Evolutionary conservation across 2,797 vertebrate genomes (phyloP), one percentile per base, ranked within the genome.

Genomic region (Neosalanx taihuensis): DNA sequence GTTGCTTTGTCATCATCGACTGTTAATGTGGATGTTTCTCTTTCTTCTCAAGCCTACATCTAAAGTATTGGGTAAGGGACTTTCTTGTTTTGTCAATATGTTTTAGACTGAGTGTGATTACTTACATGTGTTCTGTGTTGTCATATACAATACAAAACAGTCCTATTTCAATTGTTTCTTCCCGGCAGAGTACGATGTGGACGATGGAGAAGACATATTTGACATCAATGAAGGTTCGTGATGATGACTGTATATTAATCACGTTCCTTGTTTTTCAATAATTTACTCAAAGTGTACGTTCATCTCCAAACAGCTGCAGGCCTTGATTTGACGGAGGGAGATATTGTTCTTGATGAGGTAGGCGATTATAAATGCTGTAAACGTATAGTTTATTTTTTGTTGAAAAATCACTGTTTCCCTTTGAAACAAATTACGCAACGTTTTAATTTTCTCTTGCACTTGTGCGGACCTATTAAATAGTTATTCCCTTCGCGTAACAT

Each of bases 171-270:
- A 56, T 53, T 61, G 37, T 61, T 5, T 74, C 41, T 46, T 9
- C 71, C 73, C 88, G 84, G 79, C 87, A 95, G 93, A 95, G 74
- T 84, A 91, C 84, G 93, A 97, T 15, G 68, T 97, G 57, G 97
- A 98, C 13, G 90, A 82, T 66, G 95, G 94, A 85, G 79, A 79
- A 67, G 96, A 98, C 80, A 95, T 99, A 85, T 95, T 97, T 49
- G 92, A 98, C 80, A 95, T 98, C 78, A 99, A 98, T 81, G 89
- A 95, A 94, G 96, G 97, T 97, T 84, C 73, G 63, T 23, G 31
- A 18, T 46, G 56, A 5, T 23, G n/a, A 37, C 20, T 72, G 66
- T 76, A n/a, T 3, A 5, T 3, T 68, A 62, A 77, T 17, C 29
- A 10, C 37, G 4, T 15, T 7, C 1, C 2, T 17, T 13, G 30